Conservation (phyloP, 2,113 vertebrate species). For the Scomber japonicus region DNA sequence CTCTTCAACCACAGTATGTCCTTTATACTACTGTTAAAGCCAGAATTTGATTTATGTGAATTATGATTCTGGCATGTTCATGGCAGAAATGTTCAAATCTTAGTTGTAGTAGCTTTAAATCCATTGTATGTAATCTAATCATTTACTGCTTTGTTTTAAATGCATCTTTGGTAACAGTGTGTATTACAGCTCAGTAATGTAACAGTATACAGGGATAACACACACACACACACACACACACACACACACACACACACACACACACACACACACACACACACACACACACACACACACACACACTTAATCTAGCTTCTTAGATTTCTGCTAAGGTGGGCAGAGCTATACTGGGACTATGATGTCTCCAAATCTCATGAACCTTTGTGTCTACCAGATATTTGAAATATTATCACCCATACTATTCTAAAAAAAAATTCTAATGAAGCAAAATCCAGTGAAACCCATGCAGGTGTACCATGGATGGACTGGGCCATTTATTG, state of each 20-base stretch:
- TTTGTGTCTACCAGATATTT: too few species aligned
- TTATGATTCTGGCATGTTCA: not conserved
- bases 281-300: not conserved
- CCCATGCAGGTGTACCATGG: not conserved
- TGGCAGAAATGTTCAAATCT: not conserved
- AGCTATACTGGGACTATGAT: too few species aligned
- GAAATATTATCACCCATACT: too few species aligned
- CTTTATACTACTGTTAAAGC: not conserved
- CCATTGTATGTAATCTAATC: not conserved
- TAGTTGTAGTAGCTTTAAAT: not conserved
- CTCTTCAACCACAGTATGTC: not conserved
- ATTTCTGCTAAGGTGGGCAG: not conserved
- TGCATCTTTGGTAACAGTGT: not conserved
- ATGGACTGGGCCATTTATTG: too few species aligned
- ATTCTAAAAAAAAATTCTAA: not conserved
- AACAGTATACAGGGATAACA: not conserved
- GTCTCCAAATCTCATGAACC: too few species aligned
- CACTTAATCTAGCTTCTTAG: not conserved
- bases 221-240: too few species aligned
- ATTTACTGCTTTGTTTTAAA: not conserved
- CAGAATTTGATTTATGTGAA: not conserved
- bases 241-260: too few species aligned
- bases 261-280: not conserved
- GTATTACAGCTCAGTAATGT: not conserved
- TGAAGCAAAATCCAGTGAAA: not conserved